These are phyloP conservation scores for Epicauta chinensis DNA, from an alignment of 1,140 invertebrate species.

Conservation along the genomic window DNA sequence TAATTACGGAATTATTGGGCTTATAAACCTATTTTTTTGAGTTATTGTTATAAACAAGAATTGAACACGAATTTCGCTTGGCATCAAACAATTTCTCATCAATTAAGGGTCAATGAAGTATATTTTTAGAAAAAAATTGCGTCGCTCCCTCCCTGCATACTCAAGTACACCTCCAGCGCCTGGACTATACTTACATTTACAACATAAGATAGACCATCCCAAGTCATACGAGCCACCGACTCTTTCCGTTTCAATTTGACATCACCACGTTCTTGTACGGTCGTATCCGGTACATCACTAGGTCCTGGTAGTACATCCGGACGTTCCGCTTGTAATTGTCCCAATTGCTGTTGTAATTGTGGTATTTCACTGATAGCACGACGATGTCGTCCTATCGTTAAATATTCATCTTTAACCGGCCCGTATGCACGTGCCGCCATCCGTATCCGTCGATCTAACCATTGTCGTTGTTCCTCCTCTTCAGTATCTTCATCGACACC, in stretches of 20 bases:
- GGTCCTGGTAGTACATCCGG: constrained; percentile 38
- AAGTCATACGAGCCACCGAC: constrained; percentile 53
- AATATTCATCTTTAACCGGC: constrained; percentile 40
- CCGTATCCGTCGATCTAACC: constrained; percentile 66
- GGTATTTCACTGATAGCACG: constrained; percentile 26
- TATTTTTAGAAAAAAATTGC: too few relatives aligned
- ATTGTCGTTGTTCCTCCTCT: constrained; percentile 59
- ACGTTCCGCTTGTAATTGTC: constrained; percentile 29
- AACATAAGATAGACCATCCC: constrained; percentile 53
- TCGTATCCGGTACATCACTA: constrained; percentile 39
- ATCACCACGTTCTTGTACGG: constrained; percentile 42
- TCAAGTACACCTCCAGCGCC: too few relatives aligned
- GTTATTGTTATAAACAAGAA: too few relatives aligned
- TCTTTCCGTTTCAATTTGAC: constrained; percentile 45
- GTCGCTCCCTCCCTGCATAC: too few relatives aligned
- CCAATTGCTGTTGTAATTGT: constrained; percentile 11
- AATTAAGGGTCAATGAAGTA: too few relatives aligned
- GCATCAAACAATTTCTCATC: too few relatives aligned
- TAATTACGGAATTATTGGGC: too few relatives aligned
- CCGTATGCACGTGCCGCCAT: constrained; percentile 50
- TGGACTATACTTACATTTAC: constrained; percentile 69
- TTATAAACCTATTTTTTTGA: too few relatives aligned
- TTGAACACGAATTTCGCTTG: too few relatives aligned
- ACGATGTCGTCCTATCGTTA: constrained; percentile 8
- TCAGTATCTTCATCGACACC: constrained; percentile 69